Base-by-base conservation (phyloP, 2,113 vertebrate species). In the Synchiropus splendidus region DNA sequence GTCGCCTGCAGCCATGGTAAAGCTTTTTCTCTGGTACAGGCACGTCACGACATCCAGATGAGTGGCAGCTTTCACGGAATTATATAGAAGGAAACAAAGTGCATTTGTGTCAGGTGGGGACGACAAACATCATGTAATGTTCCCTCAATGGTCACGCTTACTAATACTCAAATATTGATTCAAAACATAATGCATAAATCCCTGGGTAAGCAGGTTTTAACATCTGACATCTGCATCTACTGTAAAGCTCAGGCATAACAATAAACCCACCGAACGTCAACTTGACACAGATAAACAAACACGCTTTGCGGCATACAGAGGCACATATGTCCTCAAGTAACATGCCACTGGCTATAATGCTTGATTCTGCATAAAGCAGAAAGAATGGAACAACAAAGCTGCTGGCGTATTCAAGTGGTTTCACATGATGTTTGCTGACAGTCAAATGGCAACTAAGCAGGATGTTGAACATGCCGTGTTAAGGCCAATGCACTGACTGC, bases 271-370 rank as follows among this genome's bases (percentile, higher is more conserved):
- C 9, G 18, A 59, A 27, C 42, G 54, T 61, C 42, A 14, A 45
- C 13, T 12, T 45, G 48, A 63, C 37, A 67, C 12, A 53, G 51
- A 61, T 10, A 61, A 54, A 69, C 16, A 55, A 65, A 45, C 35
- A 42, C 18, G 14, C 18, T 27, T 30, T 27, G 36, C 1, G 1
- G 12, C 34, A 51, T 11, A 48, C 2, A 10, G 40, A 11, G 27
- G 0, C 10, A 54, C 42, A 42, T 34, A 42, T 39, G 37, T 57
- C 31, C 15, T 38, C 6, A 21, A 55, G 42, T 47, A 17, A 51
- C 14, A 31, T 6, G 12, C 31, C 35, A 16, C 32, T 36, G 13
- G 21, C 49, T 15, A 31, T 27, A 52, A 45, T 10, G 32, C 51
- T 41, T 58, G 9, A 58, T 48, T 52, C 16, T 35, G 36, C 34